A percentile compares a stretch with the other conserved stretches of the same genome.
phyloP scores from a whole-genome alignment of 2,797 vertebrate species.

The Aeoliscus strigatus region DNA sequence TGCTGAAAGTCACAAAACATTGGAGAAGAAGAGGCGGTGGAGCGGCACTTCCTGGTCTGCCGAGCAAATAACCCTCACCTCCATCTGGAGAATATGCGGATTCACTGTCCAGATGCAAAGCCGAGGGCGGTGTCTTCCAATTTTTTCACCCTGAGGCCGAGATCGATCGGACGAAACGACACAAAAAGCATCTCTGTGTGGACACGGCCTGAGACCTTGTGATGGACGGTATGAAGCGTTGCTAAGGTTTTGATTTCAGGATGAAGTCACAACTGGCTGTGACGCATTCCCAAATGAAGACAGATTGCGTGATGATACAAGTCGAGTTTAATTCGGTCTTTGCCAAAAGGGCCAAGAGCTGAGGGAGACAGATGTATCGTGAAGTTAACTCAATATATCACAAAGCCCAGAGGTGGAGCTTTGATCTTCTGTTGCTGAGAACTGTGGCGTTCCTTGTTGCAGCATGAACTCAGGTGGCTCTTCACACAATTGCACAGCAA shows the following conservation, averaged over 20 bases:
- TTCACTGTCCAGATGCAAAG: no score
- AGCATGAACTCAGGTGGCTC: slow-evolving; percentile 33
- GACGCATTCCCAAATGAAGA: slow-evolving; percentile 69
- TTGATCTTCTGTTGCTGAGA: slow-evolving; percentile 52
- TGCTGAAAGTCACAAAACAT: no score
- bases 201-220: no score
- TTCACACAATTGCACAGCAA: slow-evolving; percentile 27
- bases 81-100: no score
- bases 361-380: slow-evolving; percentile 31
- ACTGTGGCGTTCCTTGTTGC: slow-evolving; percentile 26
- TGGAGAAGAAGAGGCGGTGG: no score
- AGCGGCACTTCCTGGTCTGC: no score
- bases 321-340: slow-evolving; percentile 55
- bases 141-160: no score
- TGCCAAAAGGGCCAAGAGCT: slow-evolving; percentile 32
- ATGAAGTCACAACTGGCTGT: slow-evolving; percentile 36
- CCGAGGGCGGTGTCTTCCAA: no score
- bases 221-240: no score
- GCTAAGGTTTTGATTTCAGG: slow-evolving; percentile 58
- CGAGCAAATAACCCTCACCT: no score
- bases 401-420: slow-evolving; percentile 61
- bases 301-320: slow-evolving; percentile 63
- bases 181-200: no score
- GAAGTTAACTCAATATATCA: slow-evolving; percentile 52
- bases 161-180: no score